phyloP scores from a whole-genome alignment of 2,888 invertebrate genomes.

The Boloria euphrosyne region DNA sequence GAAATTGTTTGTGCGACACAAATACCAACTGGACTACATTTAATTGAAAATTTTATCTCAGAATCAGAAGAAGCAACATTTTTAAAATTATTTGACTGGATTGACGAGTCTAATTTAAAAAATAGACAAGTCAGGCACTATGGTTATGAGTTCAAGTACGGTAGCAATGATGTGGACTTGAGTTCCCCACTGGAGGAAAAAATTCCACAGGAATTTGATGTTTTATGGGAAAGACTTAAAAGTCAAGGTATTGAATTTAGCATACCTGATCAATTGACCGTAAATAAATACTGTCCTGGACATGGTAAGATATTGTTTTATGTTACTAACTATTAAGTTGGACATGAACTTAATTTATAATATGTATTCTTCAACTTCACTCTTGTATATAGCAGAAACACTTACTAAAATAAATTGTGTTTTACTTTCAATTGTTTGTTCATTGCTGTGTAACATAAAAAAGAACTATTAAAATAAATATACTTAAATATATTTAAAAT shows the following conservation, averaged over 20 bases:
- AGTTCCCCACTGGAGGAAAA: conserved; percentile 83
- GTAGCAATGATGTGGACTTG: conserved; percentile 91
- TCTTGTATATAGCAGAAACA: too few species aligned
- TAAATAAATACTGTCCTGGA: conserved; percentile 92
- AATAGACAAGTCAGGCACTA: conserved; percentile 94
- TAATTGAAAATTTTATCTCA: conserved; percentile 88
- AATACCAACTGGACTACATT: conserved; percentile 86
- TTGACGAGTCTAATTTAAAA: conserved; percentile 81
- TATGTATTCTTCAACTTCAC: too few species aligned
- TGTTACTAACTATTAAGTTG: not conserved
- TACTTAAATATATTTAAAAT: too few species aligned
- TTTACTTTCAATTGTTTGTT: too few species aligned
- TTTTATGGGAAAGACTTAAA: conserved; percentile 83
- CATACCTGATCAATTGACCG: conserved; percentile 91
- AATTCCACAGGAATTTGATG: conserved; percentile 87
- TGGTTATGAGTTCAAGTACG: conserved; percentile 95
- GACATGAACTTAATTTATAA: too few species aligned
- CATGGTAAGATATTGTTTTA: conserved; percentile 82
- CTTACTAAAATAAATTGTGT: too few species aligned
- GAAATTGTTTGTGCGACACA: conserved; percentile 60
- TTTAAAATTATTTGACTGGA: conserved; percentile 82
- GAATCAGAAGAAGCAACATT: conserved; percentile 85
- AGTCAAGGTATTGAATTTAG: conserved; percentile 59
- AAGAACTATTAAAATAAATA: too few species aligned
- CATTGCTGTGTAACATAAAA: too few species aligned